These are phyloP conservation scores for Cyanoramphus novaezelandiae DNA, from an alignment of 2,113 vertebrate species.

Conservation along the genomic window DNA sequence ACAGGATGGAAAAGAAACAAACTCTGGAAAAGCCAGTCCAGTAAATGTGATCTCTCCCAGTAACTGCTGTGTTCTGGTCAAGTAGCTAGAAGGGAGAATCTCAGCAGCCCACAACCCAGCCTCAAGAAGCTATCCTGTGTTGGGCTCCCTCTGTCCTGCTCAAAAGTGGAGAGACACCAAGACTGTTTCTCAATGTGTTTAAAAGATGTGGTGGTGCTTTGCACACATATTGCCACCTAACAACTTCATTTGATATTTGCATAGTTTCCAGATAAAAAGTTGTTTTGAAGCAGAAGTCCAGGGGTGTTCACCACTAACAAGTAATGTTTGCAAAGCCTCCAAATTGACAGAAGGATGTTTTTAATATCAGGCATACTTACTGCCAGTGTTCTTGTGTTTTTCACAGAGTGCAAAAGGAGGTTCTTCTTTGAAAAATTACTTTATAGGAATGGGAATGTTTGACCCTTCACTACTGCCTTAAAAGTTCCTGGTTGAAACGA, in stretches of 20 bases:
- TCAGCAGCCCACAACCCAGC: not conserved
- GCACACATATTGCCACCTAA: rapidly evolving
- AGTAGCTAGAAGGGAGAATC: not conserved
- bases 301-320: not conserved
- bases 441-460: not conserved
- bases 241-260: not conserved
- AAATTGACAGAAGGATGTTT: not conserved
- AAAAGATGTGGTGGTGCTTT: not conserved
- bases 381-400: not conserved
- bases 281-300: not conserved
- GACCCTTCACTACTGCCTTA: not conserved
- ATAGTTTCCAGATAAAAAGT: not conserved
- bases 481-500: not conserved
- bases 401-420: not conserved
- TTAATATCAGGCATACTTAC: not conserved
- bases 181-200: rapidly evolving
- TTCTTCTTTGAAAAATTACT: not conserved
- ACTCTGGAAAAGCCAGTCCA: not conserved
- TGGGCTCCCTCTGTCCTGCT: not conserved
- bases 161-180: not conserved
- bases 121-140: not conserved
- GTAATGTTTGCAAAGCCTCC: not conserved
- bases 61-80: not conserved
- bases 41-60: not conserved
- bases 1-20: not conserved